Evolutionary conservation across 2,113 vertebrate species (phyloP), one percentile per base, ranked within the genome.

Genomic region (Chunga burmeisteri): DNA sequence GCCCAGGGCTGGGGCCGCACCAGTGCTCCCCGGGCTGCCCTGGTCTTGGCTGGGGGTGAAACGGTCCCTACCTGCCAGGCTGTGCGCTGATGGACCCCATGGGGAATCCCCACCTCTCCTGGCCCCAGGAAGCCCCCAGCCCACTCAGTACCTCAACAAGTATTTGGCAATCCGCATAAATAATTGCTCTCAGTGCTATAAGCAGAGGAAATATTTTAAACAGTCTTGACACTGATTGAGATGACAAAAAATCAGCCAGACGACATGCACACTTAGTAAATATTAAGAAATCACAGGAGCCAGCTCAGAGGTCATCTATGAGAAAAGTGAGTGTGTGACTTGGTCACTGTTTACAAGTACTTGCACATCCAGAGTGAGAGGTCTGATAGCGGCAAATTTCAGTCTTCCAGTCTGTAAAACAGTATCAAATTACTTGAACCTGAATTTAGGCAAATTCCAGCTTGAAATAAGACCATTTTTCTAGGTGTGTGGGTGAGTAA

Each of bases 31-130:
- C 3, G 1, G 10, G 8, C 11, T 44, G 23, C 12, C 21, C 12
- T 56, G 15, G 7, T 13, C 6, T 21, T 58, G 18, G 2, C 47
- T 72, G 40, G 9, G 2, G 5, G 23, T 34, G 26, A 10, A 16
- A 70, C 0, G 4, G 32, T 22, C 9, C 25, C 9, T 36, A n/a
- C 15, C 6, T 94, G 20, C 2, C 27, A 21, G 27, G 6, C 7
- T 16, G 10, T 74, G 26, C 4, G 47, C 30, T 59, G n/a, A 25
- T 1, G 3, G 27, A 50, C 3, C 6, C 13, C 5, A 15, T 2
- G 10, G 2, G 2, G 7, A 85, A 0, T 7, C 50, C n/a, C 17
- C n/a, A 25, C 13, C 2, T 14, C 10, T 74, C 34, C 5, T 34
- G 11, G 17, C 17, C 16, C 7, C 21, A 40, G 17, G 21, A 13